These are phyloP conservation scores for Brachyistius frenatus DNA, from an alignment of 2,113 vertebrate genomes.

Conservation along the genomic window DNA sequence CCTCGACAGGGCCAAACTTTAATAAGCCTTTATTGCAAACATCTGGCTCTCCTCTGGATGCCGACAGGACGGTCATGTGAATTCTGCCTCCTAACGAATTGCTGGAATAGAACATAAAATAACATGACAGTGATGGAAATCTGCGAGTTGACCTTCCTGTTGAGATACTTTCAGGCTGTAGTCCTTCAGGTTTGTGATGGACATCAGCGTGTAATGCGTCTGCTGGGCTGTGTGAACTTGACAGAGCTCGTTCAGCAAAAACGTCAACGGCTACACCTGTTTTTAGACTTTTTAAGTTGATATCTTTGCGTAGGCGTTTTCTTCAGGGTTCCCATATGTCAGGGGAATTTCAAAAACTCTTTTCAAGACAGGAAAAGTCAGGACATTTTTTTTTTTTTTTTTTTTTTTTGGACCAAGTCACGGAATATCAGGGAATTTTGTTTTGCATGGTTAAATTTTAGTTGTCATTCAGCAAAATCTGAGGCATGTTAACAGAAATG, in stretches of 20 bases:
- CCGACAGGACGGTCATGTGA: conserved; percentile 50
- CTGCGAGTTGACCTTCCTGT: conserved; percentile 42
- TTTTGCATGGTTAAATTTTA: too few species aligned
- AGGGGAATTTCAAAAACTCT: too few species aligned
- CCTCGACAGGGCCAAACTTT: conserved; percentile 73
- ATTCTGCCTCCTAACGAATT: conserved; percentile 64
- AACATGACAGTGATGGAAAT: conserved; percentile 64
- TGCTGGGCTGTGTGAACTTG: conserved; percentile 41
- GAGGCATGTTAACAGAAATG: too few species aligned
- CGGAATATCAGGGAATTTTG: too few species aligned
- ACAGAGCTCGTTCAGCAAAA: neutral
- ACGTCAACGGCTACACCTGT: neutral
- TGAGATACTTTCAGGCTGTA: conserved; percentile 33
- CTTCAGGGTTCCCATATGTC: too few species aligned
- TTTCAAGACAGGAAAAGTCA: too few species aligned
- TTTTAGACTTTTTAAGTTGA: conserved; percentile 22
- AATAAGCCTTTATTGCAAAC: conserved; percentile 82
- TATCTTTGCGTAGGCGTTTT: neutral
- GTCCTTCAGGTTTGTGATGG: conserved; percentile 37
- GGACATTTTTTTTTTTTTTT: too few species aligned
- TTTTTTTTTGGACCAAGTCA: too few species aligned
- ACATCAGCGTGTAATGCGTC: conserved; percentile 16
- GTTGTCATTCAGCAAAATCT: too few species aligned
- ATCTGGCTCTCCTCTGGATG: conserved; percentile 71
- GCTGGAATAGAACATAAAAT: conserved; percentile 63